Evolutionary conservation across 1,140 invertebrate genomes (phyloP), one percentile per base, ranked within the genome.

Genomic region (Panulirus ornatus): DNA sequence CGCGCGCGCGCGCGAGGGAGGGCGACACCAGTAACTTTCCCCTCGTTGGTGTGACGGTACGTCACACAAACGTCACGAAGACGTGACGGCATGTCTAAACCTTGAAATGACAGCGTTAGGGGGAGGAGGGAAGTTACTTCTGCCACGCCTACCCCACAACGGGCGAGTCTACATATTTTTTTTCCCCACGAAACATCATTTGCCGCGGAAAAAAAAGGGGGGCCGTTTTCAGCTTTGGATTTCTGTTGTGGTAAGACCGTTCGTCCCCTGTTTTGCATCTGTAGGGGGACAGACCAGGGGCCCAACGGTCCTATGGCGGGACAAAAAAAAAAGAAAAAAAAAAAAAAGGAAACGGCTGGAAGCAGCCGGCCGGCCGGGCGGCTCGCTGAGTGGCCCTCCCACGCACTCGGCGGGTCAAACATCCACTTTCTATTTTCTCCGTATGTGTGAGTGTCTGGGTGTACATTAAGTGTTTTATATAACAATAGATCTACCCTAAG

Each of bases 381-480:
- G 36, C 73, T 19, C 19, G n/a, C 36, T 19, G 73, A 36, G 44
- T 47, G 6, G 54, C 19, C 44, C 30, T 16, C 5, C 40, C 1
- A 8, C 44, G n/a, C n/a, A n/a, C n/a, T n/a, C n/a, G n/a, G n/a
- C n/a, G 58, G 58, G 58, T 66, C 58, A 30, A 66, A n/a, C n/a
- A n/a, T n/a, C n/a, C 58, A 66, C n/a, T 66, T 66, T 66, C n/a
- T 84, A 84, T 70, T 71, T 83, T 79, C 63, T 66, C 36, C 81
- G 40, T 58, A 40, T 73, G 83, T 75, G 83, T 85, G 70, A 36
- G 70, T 85, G 83, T 85, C 70, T 75, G 83, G 42, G 66, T 85
- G 83, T 85, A 85, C n/a, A 85, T 51, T 85, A 73, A 30, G 30
- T 85, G 83, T 85, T 85, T 73, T 85, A 75, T 85, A 85, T 85